Conservation (phyloP, 2,113 vertebrate genomes). For the Pantherophis guttatus region DNA sequence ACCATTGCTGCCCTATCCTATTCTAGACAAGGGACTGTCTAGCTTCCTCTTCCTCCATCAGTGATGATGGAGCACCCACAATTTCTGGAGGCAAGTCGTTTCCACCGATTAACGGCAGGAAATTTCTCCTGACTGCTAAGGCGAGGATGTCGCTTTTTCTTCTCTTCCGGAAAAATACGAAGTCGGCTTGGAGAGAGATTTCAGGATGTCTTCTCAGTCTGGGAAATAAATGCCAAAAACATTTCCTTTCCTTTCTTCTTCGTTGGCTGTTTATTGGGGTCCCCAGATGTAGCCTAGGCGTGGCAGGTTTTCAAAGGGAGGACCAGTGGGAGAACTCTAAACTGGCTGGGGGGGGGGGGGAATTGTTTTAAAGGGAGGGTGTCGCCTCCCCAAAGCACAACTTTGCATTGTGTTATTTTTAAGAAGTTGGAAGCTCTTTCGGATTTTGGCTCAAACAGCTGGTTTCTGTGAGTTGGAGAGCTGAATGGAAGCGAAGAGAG, state of each 20-base stretch:
- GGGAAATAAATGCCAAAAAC: conserved; percentile 57
- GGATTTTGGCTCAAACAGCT: conserved; percentile 52
- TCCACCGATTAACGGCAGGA: neutral
- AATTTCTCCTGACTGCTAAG: neutral
- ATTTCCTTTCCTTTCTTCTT: conserved; percentile 53
- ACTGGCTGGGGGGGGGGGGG: neutral
- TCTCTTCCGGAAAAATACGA: conserved; percentile 67
- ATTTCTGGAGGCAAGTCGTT: neutral
- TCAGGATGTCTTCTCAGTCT: conserved; percentile 52
- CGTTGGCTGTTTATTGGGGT: conserved; percentile 5
- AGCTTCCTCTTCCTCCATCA: neutral
- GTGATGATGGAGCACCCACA: neutral
- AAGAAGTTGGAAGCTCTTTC: conserved; percentile 50
- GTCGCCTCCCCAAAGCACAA: conserved; percentile 29
- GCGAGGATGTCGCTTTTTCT: conserved; percentile 29
- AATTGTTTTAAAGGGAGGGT: conserved; percentile 30
- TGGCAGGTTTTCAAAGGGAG: conserved; percentile 46
- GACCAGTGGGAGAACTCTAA: conserved; percentile 20
- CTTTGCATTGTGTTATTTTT: conserved; percentile 36
- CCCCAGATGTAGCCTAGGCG: conserved; percentile 54
- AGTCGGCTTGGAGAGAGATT: conserved; percentile 21
- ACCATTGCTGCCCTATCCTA: neutral
- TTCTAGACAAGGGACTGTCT: neutral
- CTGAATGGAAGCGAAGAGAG: neutral
- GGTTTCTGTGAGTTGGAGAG: conserved; percentile 39